These are phyloP conservation scores for Nasonovia ribisnigri DNA, from an alignment of 2,888 invertebrate genomes.

Conservation along the genomic window DNA sequence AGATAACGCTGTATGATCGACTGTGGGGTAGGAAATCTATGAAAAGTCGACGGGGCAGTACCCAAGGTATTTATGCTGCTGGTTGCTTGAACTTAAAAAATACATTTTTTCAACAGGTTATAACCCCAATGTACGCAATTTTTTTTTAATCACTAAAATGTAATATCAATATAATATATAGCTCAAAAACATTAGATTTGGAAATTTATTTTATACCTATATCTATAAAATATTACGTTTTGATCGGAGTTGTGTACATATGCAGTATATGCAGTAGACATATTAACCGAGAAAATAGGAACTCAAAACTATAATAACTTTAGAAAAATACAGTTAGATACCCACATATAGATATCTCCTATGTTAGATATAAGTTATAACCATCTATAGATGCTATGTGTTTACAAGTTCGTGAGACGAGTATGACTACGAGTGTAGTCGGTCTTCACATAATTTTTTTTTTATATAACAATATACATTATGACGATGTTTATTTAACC, in stretches of 20 bases:
- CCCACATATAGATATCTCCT: too few species aligned
- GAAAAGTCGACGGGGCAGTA: constrained; percentile 60
- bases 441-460: neutral
- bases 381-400: too few species aligned
- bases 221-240: neutral
- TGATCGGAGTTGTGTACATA: neutral
- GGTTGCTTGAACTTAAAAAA: neutral
- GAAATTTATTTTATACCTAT: neutral
- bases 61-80: constrained; percentile 21
- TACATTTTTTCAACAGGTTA: neutral
- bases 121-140: neutral
- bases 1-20: constrained; percentile 87
- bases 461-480: neutral
- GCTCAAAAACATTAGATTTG: neutral
- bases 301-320: neutral
- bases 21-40: constrained; percentile 84
- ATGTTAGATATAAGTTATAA: too few species aligned
- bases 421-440: too few species aligned
- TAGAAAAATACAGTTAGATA: neutral
- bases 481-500: neutral
- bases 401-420: neutral
- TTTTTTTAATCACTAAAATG: neutral
- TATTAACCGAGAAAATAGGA: neutral
- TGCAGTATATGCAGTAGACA: neutral
- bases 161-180: neutral